Conservation (phyloP, 1,140 invertebrate genomes). For the Anastatus disparis region DNA sequence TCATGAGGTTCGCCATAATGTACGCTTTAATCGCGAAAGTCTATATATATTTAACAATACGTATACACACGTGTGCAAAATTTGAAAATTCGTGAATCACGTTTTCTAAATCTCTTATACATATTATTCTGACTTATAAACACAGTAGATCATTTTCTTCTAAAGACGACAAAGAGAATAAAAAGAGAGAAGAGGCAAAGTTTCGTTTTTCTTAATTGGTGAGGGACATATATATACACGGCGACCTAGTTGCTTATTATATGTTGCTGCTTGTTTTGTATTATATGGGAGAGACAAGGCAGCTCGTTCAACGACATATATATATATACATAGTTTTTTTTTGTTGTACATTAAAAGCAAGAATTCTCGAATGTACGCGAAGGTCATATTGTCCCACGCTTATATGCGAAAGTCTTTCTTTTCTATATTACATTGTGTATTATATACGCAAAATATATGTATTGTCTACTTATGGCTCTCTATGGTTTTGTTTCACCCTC, state of each 20-base stretch:
- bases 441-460: neutral
- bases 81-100: conserved; percentile 45
- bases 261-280: conserved; percentile 40
- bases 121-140: neutral
- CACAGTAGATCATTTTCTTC: conserved; percentile 48
- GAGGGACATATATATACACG: conserved; percentile 35
- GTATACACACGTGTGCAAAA: neutral
- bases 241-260: conserved; percentile 51
- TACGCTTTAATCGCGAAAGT: neutral
- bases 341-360: no score
- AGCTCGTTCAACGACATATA: no score
- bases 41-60: neutral
- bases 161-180: neutral
- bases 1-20: no score
- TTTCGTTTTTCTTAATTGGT: conserved; percentile 52
- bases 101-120: conserved; percentile 47
- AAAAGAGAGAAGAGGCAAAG: conserved; percentile 19
- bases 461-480: neutral
- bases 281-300: no score
- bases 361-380: conserved; percentile 45
- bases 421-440: no score
- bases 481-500: neutral
- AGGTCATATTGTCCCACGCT: conserved; percentile 57
- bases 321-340: no score
- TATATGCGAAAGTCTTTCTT: conserved; percentile 40